Evolutionary conservation across 35 echinoderm and acorn worm species (phyloP), one percentile per base, ranked within the genome.

Genomic region (Patiria miniata): DNA sequence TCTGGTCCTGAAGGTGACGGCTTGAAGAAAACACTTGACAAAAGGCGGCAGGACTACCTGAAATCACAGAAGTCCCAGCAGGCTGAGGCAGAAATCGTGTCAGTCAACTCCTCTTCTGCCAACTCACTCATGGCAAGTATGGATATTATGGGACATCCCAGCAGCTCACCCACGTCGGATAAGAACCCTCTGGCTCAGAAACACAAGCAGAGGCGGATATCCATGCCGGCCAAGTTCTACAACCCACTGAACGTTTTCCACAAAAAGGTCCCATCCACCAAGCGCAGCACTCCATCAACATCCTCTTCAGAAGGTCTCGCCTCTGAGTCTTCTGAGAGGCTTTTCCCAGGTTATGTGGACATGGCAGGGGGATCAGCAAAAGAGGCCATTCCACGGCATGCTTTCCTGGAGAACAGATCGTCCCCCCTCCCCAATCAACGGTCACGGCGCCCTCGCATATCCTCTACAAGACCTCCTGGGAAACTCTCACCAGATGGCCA

Each of bases 271-370:
- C 0, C 65, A 30, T 73, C 19, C 69, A 30, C 37, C 60, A 83
- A 87, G 26, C 86, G 82, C 23, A 84, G 81, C 37, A 83, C 86
- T 19, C 89, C 92, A 8, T 93, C 92, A 16, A 77, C 89, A 17
- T 93, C 92, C 0, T 93, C 92, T 2, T 93, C 92, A 16, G 92
- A 93, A 32, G 86, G 52, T 29, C 92, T 85, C 26, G 89, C 92
- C 39, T 89, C 92, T 36, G 84, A 87, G 42, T 93, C 92, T 30
- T 90, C 92, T 17, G 92, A 93, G 59, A 89, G 73, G 56, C 61
- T 93, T 36, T 87, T 51, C 55, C 61, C 52, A 33, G 32, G 82
- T 22, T 50, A 93, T 55, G 40, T 80, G 37, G 77, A 79, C 32
- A 84, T 85, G 89, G 26, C 26, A 10, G 26, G 34, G 1, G 26